Evolutionary conservation across 2,797 vertebrate species (phyloP), one percentile per base, ranked within the genome.

Genomic region (Tokudaia muenninki): DNA sequence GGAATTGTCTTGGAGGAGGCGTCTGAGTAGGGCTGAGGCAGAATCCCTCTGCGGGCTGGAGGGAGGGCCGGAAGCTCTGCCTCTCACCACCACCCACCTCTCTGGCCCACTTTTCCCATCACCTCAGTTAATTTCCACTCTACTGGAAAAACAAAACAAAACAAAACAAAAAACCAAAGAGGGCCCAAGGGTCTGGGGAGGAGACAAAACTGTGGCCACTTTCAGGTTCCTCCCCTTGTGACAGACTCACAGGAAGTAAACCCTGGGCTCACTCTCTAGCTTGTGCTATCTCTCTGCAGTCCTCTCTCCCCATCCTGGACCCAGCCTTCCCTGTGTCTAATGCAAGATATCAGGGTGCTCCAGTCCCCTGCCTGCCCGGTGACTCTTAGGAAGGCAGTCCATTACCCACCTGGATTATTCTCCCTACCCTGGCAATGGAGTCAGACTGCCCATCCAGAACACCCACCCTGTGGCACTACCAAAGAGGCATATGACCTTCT

Each of bases 1-100:
- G 19, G n/a, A 72, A 61, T 90, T 95, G 74, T 24, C 87, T 81
- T 97, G 93, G 75, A 92, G 34, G 34, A 44, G 81, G 44, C 31
- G 3, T 12, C 47, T 37, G 59, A 50, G n/a, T 96, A 89, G 17
- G 41, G 24, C 55, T 67, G 74, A 61, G 29, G 26, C 37, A 47
- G 67, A 44, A 61, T 47, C 24, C 29, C 72, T 79, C 52, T 13
- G 81, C 37, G 50, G 57, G 37, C 6, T 3, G 41, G 47, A 14
- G 70, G 59, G 10, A 65, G 24, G 19, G 19, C 44, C 37, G 9
- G 57, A 52, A 78, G n/a, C 11, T 52, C 10, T 34, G 44, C 34
- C 22, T 70, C 65, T 70, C 21, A 4, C 47, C 8, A 10, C 17
- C 29, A 29, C 29, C 9, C 47, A 31, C 26, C 55, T 16, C 31